Base-by-base conservation (phyloP, 2,888 invertebrate species). In the Drosophila recens region DNA sequence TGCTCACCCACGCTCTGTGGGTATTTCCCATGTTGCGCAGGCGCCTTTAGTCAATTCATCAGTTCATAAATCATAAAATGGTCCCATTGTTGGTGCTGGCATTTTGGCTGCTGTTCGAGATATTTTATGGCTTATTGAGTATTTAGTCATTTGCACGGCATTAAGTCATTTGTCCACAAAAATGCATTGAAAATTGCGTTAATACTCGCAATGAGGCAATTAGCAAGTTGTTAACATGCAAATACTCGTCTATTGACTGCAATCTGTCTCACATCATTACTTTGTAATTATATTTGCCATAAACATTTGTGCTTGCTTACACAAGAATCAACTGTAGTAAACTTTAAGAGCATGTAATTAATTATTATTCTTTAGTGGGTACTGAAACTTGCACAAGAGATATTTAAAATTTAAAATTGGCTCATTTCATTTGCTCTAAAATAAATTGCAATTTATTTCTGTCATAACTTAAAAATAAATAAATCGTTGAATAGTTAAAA, bases 1-100 rank as follows among this genome's bases (percentile, higher is more conserved):
- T 68, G 46, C 79, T n/a, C n/a, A 63, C 79, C 79, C 79, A 79
- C 79, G 65, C 65, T 30, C 17, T 30, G 27, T 30, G 27, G 79
- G 87, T 68, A 80, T 79, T 84, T 82, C 74, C 73, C 72, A 53
- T 69, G 75, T 72, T 70, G 69, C 68, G 70, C 63, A 67, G 61
- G 64, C 67, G 78, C 66, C 62, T 58, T 53, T 53, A 38, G 49
- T 66, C 79, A 72, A 53, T 67, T 81, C 74, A 58, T 63, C 84
- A 79, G 80, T 76, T 85, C 85, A 80, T 87, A 86, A 86, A 87
- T 87, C 87, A 85, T 78, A 78, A 78, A 80, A 71, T 68, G 49
- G 53, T 65, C 71, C 61, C 71, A 67, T 54, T 70, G 63, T 65
- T 48, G 38, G 40, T 57, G 53, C 3, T 62, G 23, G 42, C 36